Evolutionary conservation across 2,888 invertebrate species (phyloP), one percentile per base, ranked within the genome.

Genomic region (Balanococcus diminutus): DNA sequence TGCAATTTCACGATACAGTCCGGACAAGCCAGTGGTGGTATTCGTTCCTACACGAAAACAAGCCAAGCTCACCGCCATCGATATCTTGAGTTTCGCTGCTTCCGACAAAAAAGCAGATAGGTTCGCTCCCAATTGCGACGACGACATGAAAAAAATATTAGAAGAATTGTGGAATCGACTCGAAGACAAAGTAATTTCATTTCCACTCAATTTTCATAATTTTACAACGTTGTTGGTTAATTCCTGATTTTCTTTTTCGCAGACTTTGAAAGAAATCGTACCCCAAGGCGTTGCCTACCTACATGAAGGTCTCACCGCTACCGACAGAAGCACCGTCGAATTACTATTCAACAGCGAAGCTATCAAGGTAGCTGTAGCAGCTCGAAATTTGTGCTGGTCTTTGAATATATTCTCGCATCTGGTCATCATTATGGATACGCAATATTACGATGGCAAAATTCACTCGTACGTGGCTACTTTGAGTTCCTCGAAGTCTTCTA

Each of bases 401-500:
- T 92, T 98, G 88, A 95, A 94, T 87, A 95, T 98, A 86, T 94
- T 94, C 86, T 95, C 97, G 0, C 97, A 99, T 90, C 93, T 99
- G n/a, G 98, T 97, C 36, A 93, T 99, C 81, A 94, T 99, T 61
- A 98, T 99, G 93, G 99, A 99, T 89, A 98, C 98, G 0, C 98
- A 98, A 90, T 94, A 92, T 90, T 96, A 96, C 90, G 95, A 96
- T 90, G 96, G 96, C 86, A 95, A 95, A 88, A 90, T 91, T 61
- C 89, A 89, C 85, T 88, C 89, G 87, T 88, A 83, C 88, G 88
- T 87, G 31, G n/a, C n/a, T 31, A 9, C 25, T 56, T 75, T 72
- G 16, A n/a, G n/a, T n/a, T n/a, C n/a, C n/a, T 25, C 22, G 72
- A 42, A 22, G 9, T 19, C 5, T 72, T 32, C 14, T 67, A n/a